Evolutionary conservation across 2,797 vertebrate genomes (phyloP), one percentile per base, ranked within the genome.

Genomic region (Enteromius anoplus): DNA sequence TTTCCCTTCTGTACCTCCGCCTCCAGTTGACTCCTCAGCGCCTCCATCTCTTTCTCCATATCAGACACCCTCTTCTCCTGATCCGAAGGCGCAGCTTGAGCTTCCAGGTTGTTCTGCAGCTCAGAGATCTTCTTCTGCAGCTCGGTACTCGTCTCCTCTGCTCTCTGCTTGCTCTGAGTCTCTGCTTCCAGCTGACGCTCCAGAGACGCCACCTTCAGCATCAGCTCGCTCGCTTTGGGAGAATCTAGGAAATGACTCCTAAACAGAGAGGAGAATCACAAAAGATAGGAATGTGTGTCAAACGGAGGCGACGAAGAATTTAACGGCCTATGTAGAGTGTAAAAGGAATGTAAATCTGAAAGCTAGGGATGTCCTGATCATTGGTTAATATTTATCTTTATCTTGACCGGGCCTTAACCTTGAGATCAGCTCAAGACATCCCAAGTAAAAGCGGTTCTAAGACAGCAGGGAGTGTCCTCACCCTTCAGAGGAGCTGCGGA

Each of bases 401-500:
- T 8, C 37, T 40, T 40, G 37, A 42, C 8, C 0, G 8, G 37
- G 8, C 40, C 40, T 42, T 8, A 10, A 42, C 45, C 45, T 47
- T 14, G 12, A 49, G 47, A 49, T 17, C 15, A 17, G 49, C 49
- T 51, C 17, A 2, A 19, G 49, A 51, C 17, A 1, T 51, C 49
- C 5, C 17, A 2, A 19, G 7, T 47, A 15, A n/a, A n/a, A 10
- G 34, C 12, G 0, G 19, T 40, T 29, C 12, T 53, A 29, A 73
- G 4, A 3, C 2, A 11, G 19, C 21, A 6, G 45, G 2, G 55
- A 4, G 34, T 6, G 17, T 17, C 9, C 86, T 87, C 58, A 95
- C 94, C 94, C 91, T 14, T 92, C 90, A 1, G 77, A 86, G 85
- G 89, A 90, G 87, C 91, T 92, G 23, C 88, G 88, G 23, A 86